phyloP scores from a whole-genome alignment of 2,888 invertebrate species.

The Dione juno region DNA sequence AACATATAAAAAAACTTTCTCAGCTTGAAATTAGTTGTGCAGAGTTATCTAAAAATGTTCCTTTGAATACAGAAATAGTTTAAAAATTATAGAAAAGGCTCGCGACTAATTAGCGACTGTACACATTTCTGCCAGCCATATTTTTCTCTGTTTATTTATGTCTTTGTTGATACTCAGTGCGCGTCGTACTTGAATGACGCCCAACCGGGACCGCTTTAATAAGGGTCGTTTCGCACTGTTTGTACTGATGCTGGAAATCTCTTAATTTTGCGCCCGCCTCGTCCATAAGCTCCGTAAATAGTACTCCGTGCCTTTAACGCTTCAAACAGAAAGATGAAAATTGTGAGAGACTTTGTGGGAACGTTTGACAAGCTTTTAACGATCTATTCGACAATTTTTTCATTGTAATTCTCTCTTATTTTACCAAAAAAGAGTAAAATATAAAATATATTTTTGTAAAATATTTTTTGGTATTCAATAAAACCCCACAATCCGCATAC shows the following conservation, averaged over 20 bases:
- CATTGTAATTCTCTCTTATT: conserved; percentile 33
- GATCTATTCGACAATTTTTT: conserved; percentile 37
- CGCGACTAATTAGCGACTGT: conserved; percentile 38
- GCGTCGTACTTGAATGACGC: conserved; percentile 36
- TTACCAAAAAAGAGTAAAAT: conserved; percentile 22
- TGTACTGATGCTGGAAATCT: conserved; percentile 67
- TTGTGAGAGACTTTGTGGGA: conserved; percentile 44
- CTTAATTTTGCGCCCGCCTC: conserved; percentile 73
- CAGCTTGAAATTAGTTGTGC: conserved; percentile 26
- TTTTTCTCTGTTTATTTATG: conserved; percentile 41
- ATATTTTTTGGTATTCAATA: conserved; percentile 15
- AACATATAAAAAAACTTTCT: conserved; percentile 8
- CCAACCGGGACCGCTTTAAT: conserved; percentile 59
- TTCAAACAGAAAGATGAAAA: conserved; percentile 44
- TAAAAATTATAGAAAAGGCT: conserved; percentile 35
- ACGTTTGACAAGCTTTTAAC: conserved; percentile 45
- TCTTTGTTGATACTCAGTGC: conserved; percentile 41
- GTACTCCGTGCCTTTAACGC: conserved; percentile 55
- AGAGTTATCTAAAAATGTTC: conserved; percentile 25
- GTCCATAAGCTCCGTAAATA: conserved; percentile 64
- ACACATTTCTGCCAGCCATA: conserved; percentile 38
- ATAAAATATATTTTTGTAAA: conserved; percentile 13
- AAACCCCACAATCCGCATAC: background rate
- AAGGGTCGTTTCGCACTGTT: conserved; percentile 72
- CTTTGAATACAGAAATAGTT: conserved; percentile 27